Base-by-base conservation (phyloP, 2,113 vertebrate genomes). In the Sclerurus mexicanus region DNA sequence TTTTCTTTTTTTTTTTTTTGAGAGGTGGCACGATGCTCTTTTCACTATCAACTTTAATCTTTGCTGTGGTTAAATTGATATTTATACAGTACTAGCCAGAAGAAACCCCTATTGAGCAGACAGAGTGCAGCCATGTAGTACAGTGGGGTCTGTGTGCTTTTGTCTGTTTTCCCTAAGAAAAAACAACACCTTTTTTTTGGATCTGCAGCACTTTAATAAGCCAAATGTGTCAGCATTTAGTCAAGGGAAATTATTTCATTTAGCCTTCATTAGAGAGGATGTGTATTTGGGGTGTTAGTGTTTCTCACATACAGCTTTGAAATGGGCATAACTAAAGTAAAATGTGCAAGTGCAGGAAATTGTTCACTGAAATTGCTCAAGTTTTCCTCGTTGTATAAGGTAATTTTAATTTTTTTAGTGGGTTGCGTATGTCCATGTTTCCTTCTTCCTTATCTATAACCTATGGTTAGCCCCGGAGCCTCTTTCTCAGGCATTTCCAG, bases 361-460 rank as follows among this genome's bases (percentile, higher is more conserved):
- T 89, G 33, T 39, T 72, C 8, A 11, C 21, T 64, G 53, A 75
- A 23, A 25, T 47, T 72, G 5, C 27, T 69, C 12, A 33, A 4
- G 18, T 33, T 44, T 58, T 53, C 67, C 62, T 84, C 16, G 3
- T 13, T 44, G 5, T 35, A 5, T 9, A 44, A 71, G 2, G 8
- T 23, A 24, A 44, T 9, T 47, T 58, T 18, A 0, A 2, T 59
- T 46, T n/a, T 52, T 47, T 27, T 4, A 37, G 12, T 49, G 46
- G 14, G 3, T 64, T 9, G 5, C 18, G 24, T 58, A 14, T 42
- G 21, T 56, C 39, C 0, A 0, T n/a, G 15, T 50, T 55, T 44
- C 19, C 14, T 22, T 67, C 20, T 88, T 9, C 8, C 18, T 64
- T 56, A 19, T n/a, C 52, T 5, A 8, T 46, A 50, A 66, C 35